Conservation (phyloP, 2,888 invertebrate species). For the Dynastes maya region DNA sequence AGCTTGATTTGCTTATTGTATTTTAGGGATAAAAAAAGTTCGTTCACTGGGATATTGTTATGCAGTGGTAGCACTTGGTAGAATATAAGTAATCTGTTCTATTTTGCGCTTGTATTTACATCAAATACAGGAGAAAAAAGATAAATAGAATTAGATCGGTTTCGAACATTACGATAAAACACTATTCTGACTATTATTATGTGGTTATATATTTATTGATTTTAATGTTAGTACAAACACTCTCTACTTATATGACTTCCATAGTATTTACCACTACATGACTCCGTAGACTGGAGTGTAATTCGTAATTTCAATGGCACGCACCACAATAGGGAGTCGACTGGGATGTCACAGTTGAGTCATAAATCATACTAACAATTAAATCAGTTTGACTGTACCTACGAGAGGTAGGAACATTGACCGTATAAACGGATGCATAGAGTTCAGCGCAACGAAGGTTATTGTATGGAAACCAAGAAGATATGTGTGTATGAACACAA, state of each 20-base stretch:
- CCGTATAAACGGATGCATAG: conserved; percentile 60
- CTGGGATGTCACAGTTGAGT: conserved; percentile 64
- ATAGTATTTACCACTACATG: conserved; percentile 54
- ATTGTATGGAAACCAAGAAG: conserved; percentile 48
- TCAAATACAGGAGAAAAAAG: too few relatives aligned
- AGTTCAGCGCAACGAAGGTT: conserved; percentile 60
- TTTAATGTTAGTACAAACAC: background rate
- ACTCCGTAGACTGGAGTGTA: conserved; percentile 58
- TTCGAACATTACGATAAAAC: too few relatives aligned
- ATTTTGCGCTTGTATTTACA: too few relatives aligned
- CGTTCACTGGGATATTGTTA: too few relatives aligned
- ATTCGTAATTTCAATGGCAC: conserved; percentile 60
- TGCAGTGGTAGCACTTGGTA: too few relatives aligned
- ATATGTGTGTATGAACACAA: conserved; percentile 29
- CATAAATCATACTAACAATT: conserved; percentile 68
- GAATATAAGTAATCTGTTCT: too few relatives aligned
- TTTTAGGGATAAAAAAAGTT: too few relatives aligned
- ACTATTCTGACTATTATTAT: too few relatives aligned
- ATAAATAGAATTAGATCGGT: too few relatives aligned
- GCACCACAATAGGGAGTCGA: conserved; percentile 59
- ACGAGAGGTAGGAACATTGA: conserved; percentile 62
- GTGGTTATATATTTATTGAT: background rate
- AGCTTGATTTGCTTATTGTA: too few relatives aligned
- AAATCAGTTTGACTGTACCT: conserved; percentile 65
- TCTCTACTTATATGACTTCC: background rate